Conservation (phyloP, 2,797 vertebrate species). For the Percopsis omiscomaycus region DNA sequence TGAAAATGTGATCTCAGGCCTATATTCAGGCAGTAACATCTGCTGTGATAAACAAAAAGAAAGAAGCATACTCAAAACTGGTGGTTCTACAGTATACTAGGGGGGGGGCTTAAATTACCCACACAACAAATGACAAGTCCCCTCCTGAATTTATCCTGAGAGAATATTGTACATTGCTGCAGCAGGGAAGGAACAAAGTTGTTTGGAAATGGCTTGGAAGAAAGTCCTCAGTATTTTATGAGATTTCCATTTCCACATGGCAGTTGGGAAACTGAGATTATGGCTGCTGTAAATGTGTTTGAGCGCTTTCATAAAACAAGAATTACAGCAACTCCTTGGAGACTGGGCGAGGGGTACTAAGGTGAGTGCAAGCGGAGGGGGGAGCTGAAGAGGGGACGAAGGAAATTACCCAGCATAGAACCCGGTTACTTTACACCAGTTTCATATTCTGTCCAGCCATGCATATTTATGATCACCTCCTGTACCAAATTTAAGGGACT, state of each 20-base stretch:
- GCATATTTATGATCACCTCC: conserved; percentile 82
- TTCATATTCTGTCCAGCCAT: conserved; percentile 75
- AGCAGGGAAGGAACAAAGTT: conserved; percentile 23
- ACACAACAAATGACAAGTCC: conserved; percentile 41
- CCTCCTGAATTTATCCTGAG: conserved; percentile 44
- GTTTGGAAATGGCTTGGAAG: conserved; percentile 32
- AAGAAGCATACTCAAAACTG: conserved; percentile 4
- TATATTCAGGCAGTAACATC: background rate
- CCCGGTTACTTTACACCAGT: conserved; percentile 61
- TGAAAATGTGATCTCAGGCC: no score
- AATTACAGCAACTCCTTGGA: conserved; percentile 76
- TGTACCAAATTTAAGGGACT: conserved; percentile 77
- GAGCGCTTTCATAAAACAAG: conserved; percentile 78
- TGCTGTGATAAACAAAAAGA: background rate
- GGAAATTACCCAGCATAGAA: conserved; percentile 72
- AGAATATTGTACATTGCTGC: conserved; percentile 48
- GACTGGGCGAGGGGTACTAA: conserved; percentile 42
- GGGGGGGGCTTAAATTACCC: conserved; percentile 29
- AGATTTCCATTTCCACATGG: conserved; percentile 61
- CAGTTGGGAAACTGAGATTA: conserved; percentile 76
- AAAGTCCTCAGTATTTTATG: conserved; percentile 65
- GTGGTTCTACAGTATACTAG: conserved; percentile 24
- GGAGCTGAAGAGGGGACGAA: conserved; percentile 41
- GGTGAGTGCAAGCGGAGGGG: conserved; percentile 30
- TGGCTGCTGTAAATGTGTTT: conserved; percentile 75